Base-by-base conservation (phyloP, 2,113 vertebrate genomes). In the Galbula dea region DNA sequence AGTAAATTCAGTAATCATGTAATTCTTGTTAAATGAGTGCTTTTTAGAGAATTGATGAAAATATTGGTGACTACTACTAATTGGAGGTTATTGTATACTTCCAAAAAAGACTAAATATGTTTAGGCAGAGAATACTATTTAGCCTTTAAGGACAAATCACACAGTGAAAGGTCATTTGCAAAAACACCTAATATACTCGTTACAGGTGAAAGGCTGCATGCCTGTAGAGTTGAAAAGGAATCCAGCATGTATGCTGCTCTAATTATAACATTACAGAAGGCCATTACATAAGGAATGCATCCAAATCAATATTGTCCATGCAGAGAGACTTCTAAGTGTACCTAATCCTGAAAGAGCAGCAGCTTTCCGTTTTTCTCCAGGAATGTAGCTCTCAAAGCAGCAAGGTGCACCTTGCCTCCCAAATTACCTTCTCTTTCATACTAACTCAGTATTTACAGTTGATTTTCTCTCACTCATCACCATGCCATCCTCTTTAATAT, bases 241-340 rank as follows among this genome's bases (percentile, higher is more conserved):
- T 78, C 66, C 21, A 78, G 69, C n/a, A 20, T 4, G 22, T 84
- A 57, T 90, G 73, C 52, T 75, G 15, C 77, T 96, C 86, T 94
- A 93, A 94, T 86, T 96, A 82, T 93, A 94, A 84, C 6, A 0
- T 75, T 95, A 86, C 92, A 92, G 92, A 91, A 96, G 95, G 92
- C 66, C 69, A 69, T 96, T 95, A 92, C 45, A 54, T 92, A 96
- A 95, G 90, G 37, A 96, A 62, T 65, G 54, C 63, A 80, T 96
- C 49, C 57, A 89, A 86, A 94, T 93, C 77, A 84, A 24, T 96
- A 92, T 37, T 8, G 24, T 85, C 58, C 77, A 26, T 76, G 66
- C 62, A 84, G 90, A 87, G 73, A 79, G 36, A n/a, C 62, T 89
- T 92, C 49, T 75, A 66, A 92, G 62, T 92, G 72, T 94, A 62